Conservation (phyloP, 35 echinoderm and acorn worm genomes). For the Apostichopus californicus region DNA sequence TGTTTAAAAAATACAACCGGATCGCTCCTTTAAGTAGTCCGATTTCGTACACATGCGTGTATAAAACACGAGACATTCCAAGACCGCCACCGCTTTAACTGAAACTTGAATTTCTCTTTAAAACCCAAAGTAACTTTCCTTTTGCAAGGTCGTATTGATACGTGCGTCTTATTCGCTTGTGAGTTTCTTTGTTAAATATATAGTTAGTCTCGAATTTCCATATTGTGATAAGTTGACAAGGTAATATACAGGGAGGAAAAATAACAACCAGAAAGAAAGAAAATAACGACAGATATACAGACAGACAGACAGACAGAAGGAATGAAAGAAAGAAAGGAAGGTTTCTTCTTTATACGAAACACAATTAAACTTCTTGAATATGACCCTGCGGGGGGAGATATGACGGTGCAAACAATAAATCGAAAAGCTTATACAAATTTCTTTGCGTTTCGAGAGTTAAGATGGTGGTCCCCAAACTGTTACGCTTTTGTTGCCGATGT, state of each 20-base stretch:
- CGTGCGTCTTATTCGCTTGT: too few species aligned
- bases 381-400: neutral
- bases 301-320: neutral
- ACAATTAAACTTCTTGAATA: neutral
- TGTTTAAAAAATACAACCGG: too few species aligned
- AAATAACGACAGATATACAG: neutral
- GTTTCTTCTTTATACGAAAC: neutral
- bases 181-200: too few species aligned
- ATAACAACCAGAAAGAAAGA: neutral
- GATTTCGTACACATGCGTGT: too few species aligned
- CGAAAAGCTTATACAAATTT: neutral
- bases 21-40: too few species aligned
- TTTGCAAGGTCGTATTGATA: too few species aligned
- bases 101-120: too few species aligned
- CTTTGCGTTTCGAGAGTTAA: neutral
- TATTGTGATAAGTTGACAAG: neutral
- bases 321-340: neutral
- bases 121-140: too few species aligned
- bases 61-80: too few species aligned
- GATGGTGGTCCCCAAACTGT: neutral
- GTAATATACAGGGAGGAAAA: neutral
- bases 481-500: slow-evolving; percentile 3
- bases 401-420: neutral
- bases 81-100: too few species aligned
- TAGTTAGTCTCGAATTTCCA: too few species aligned